Conservation (phyloP, 2,888 invertebrate genomes). For the Apotomis capreana region DNA sequence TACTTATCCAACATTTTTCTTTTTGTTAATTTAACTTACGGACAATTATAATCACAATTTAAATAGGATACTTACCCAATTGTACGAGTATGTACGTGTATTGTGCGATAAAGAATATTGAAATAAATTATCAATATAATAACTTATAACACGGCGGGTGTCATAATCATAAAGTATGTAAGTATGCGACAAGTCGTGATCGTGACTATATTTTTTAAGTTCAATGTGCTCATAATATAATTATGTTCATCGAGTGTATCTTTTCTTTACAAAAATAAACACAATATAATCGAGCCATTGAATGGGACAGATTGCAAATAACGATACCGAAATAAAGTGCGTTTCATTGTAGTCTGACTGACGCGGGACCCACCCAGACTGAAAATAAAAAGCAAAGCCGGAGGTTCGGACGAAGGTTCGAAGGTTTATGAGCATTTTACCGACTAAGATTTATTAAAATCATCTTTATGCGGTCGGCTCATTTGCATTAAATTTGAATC, state of each 20-base stretch:
- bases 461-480: background rate
- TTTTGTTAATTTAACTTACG: no score
- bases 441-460: background rate
- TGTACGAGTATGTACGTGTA: no score
- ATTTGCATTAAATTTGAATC: constrained; percentile 1
- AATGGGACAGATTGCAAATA: constrained; percentile 24
- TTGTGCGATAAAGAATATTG: no score
- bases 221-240: constrained; percentile 12
- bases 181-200: background rate
- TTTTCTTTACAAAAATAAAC: constrained; percentile 21
- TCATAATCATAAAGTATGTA: no score
- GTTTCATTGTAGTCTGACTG: constrained; percentile 24
- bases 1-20: no score
- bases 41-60: no score
- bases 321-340: constrained; percentile 28
- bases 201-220: constrained; percentile 2
- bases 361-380: background rate
- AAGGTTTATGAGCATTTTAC: constrained; percentile 3
- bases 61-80: no score
- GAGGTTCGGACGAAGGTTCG: background rate
- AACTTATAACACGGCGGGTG: no score
- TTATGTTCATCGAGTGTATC: background rate
- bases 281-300: background rate
- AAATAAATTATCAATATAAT: no score
- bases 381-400: background rate